Evolutionary conservation across 2,888 invertebrate species (phyloP).

Genomic region (Diaphora mendica): DNA sequence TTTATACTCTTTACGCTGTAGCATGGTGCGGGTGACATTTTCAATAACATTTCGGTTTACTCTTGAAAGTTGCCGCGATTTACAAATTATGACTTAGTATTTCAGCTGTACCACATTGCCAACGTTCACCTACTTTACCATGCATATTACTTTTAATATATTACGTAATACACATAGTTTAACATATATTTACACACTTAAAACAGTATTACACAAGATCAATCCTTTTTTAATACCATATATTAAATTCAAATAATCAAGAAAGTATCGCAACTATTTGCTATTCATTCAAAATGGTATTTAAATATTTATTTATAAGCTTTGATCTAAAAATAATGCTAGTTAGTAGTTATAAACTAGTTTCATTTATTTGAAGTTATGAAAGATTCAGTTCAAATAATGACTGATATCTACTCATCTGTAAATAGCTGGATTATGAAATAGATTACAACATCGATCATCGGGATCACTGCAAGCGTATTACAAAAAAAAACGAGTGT

Average conservation of each 20-base stretch:
- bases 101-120: too few relatives aligned
- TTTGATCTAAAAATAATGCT: slow-evolving; percentile 1
- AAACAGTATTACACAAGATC: neutral
- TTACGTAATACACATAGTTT: slow-evolving; percentile 4
- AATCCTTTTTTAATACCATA: slow-evolving; percentile 11
- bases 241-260: neutral
- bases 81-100: too few relatives aligned
- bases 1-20: too few relatives aligned
- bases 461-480: slow-evolving; percentile 18
- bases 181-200: slow-evolving; percentile 7
- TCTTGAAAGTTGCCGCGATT: too few relatives aligned
- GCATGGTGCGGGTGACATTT: too few relatives aligned
- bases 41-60: too few relatives aligned
- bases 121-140: slow-evolving; percentile 13
- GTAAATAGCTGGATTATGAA: slow-evolving; percentile 41
- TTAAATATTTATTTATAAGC: too few relatives aligned
- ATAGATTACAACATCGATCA: slow-evolving; percentile 42
- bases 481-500: slow-evolving; percentile 37
- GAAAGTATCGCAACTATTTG: neutral
- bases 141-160: neutral
- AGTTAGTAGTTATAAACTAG: slow-evolving; percentile 20
- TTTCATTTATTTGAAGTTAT: slow-evolving; percentile 32
- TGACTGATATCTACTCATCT: slow-evolving; percentile 25
- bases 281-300: neutral
- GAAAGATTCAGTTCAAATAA: slow-evolving; percentile 41